phyloP scores from a whole-genome alignment of 2,888 invertebrate genomes.

The Drosophila borealis region DNA sequence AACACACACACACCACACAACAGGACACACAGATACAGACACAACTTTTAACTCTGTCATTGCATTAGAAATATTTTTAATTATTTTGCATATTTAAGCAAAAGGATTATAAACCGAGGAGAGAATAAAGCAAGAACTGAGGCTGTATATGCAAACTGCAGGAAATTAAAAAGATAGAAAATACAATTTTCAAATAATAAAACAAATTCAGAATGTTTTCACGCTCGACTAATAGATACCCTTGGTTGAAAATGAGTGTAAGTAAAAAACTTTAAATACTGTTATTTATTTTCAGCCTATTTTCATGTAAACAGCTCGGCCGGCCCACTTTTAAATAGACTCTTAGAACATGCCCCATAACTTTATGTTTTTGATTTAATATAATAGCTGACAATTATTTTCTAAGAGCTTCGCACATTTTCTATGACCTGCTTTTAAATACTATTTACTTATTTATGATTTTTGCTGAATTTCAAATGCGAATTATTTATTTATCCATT shows the following conservation, averaged over 20 bases:
- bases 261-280: no score
- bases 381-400: no score
- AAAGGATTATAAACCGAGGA: constrained; percentile 4
- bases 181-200: constrained; percentile 1
- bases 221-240: constrained; percentile 4
- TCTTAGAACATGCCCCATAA: no score
- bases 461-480: no score
- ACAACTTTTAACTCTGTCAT: constrained; percentile 15
- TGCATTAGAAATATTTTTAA: constrained; percentile 35
- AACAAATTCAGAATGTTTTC: not conserved
- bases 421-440: no score
- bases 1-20: not conserved
- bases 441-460: no score
- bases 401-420: no score
- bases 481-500: no score
- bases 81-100: constrained; percentile 18
- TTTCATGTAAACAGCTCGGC: no score
- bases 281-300: no score
- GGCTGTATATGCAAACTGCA: constrained; percentile 21
- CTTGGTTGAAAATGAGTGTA: not conserved
- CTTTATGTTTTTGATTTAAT: no score
- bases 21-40: not conserved
- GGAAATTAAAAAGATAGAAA: constrained; percentile 42
- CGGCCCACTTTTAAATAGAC: no score
- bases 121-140: not conserved